A percentile compares a stretch with the other conserved stretches of the same genome.
Conservation (phyloP, 2,797 vertebrate genomes). For the Rhinichthys osculus region DNA sequence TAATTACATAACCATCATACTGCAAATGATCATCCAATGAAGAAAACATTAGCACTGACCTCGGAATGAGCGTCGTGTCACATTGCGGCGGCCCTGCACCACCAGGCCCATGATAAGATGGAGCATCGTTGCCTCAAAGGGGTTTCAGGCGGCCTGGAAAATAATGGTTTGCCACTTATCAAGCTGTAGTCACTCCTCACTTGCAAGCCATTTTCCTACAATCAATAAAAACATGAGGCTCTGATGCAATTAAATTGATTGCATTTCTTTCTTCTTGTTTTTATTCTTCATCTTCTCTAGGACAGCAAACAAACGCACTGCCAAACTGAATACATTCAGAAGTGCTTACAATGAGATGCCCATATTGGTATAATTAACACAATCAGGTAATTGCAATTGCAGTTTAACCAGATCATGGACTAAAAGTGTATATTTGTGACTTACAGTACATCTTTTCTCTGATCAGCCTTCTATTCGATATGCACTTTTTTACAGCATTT, state of each 20-base stretch:
- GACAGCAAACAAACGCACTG: conserved; percentile 6
- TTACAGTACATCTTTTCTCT: background rate
- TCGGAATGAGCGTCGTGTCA: conserved; percentile 47
- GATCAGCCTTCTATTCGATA: background rate
- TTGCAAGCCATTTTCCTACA: conserved; percentile 52
- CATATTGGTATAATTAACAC: background rate
- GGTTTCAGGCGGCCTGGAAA: conserved; percentile 51
- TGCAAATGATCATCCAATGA: conserved; percentile 50
- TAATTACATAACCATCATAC: conserved; percentile 55
- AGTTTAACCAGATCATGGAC: background rate
- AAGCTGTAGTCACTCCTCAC: conserved; percentile 57
- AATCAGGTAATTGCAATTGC: background rate
- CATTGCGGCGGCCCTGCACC: conserved; percentile 44
- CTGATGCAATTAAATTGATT: conserved; percentile 57
- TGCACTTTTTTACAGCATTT: background rate
- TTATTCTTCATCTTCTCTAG: conserved; percentile 24
- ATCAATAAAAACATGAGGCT: conserved; percentile 56
- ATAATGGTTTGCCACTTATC: conserved; percentile 63
- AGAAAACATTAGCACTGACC: conserved; percentile 55
- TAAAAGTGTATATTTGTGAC: background rate
- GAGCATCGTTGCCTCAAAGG: conserved; percentile 53
- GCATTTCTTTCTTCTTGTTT: conserved; percentile 41
- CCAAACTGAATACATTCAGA: conserved; percentile 10
- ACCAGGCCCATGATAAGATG: conserved; percentile 54
- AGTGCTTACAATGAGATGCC: background rate